Percentiles rank a stretch among this genome's conserved stretches.
These are phyloP conservation scores for Pitta sordida DNA, from an alignment of 2,113 vertebrate species.

Conservation along the genomic window DNA sequence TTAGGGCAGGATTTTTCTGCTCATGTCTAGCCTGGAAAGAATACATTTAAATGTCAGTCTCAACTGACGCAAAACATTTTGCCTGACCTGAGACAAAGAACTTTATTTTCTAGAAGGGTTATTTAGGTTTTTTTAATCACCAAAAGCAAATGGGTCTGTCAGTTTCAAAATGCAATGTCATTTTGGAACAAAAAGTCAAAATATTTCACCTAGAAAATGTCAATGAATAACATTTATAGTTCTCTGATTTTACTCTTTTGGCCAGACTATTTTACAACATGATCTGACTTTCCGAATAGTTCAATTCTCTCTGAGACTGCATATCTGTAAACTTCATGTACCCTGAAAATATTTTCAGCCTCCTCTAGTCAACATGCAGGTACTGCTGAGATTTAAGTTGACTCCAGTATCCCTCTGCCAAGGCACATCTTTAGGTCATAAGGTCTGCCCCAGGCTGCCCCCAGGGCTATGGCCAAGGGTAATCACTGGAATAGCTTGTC, in stretches of 20 bases:
- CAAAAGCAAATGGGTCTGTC: slow-evolving; percentile 11
- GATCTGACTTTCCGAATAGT: slow-evolving; percentile 1
- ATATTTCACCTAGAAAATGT: slow-evolving; percentile 60
- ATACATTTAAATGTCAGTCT: slow-evolving; percentile 56
- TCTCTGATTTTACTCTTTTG: slow-evolving; percentile 12
- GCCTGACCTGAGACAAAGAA: slow-evolving; percentile 35
- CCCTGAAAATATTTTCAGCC: not conserved
- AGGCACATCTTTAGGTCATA: not conserved
- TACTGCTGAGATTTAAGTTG: not conserved
- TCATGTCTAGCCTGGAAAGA: not conserved
- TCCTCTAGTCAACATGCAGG: not conserved
- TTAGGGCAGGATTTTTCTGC: slow-evolving; percentile 20
- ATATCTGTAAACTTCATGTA: not conserved
- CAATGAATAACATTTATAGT: slow-evolving; percentile 44
- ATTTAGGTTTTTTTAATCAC: slow-evolving; percentile 39
- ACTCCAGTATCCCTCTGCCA: not conserved
- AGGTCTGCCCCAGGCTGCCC: not conserved
- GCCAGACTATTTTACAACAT: not conserved
- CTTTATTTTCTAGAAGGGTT: slow-evolving; percentile 27
- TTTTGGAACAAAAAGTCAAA: slow-evolving; percentile 58
- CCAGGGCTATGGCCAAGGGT: not conserved
- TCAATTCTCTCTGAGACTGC: not conserved
- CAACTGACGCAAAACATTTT: slow-evolving; percentile 22
- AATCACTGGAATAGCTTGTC: not conserved
- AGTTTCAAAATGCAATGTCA: slow-evolving; percentile 44